A percentile compares a stretch with the other conserved stretches of the same genome.
Evolutionary conservation across 2,797 vertebrate genomes (phyloP).

Genomic region (Sebastes aleutianus): DNA sequence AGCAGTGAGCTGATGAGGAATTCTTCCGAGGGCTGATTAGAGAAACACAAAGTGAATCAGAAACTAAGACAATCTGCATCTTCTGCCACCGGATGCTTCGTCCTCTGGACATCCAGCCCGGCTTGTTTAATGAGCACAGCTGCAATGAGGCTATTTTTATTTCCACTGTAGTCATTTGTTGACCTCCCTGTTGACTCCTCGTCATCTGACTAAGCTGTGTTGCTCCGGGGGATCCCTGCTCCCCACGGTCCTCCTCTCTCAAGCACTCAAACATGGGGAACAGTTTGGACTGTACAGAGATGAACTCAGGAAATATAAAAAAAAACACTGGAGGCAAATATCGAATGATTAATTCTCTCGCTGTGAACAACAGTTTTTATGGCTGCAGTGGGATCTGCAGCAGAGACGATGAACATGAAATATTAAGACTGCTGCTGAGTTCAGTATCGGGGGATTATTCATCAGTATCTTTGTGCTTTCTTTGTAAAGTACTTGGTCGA

Average conservation of each 20-base stretch:
- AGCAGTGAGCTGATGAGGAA: constrained; percentile 1
- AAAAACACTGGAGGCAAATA: background rate
- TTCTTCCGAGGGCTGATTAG: constrained; percentile 28
- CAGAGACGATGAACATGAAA: constrained; percentile 3
- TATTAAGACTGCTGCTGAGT: constrained; percentile 14
- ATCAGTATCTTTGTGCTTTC: background rate
- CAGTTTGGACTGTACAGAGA: background rate
- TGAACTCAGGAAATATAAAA: background rate
- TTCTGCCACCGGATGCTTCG: constrained; percentile 7
- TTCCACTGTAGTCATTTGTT: background rate
- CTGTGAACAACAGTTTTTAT: background rate
- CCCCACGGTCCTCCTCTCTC: constrained; percentile 36
- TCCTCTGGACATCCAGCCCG: background rate
- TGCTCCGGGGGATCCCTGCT: constrained; percentile 17
- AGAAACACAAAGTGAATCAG: constrained; percentile 38
- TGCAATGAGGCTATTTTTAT: background rate
- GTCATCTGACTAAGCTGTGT: constrained; percentile 5
- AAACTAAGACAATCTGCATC: background rate
- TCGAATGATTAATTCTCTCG: background rate
- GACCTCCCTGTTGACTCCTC: constrained; percentile 4
- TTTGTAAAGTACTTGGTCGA: background rate
- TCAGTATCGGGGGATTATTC: background rate
- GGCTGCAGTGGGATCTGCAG: constrained; percentile 3
- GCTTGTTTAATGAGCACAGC: constrained; percentile 1
- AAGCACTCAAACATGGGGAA: background rate